phyloP scores from a whole-genome alignment of 64 coral and sea anemone species.

The Dendrophyllia cribrosa region DNA sequence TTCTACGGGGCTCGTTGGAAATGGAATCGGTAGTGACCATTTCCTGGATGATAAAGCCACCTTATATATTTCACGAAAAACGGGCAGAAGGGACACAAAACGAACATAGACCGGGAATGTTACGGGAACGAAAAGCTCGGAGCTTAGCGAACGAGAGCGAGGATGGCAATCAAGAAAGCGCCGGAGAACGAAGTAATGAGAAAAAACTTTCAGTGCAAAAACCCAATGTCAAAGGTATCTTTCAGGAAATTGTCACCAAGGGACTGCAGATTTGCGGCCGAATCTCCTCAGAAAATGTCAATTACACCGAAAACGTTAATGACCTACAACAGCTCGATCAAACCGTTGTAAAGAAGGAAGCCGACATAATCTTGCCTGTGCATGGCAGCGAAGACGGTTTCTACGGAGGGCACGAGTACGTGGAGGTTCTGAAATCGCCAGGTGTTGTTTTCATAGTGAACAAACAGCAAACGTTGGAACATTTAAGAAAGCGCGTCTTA shows the following conservation, averaged over 20 bases:
- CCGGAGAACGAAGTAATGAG: not conserved
- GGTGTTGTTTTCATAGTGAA: constrained; percentile 13
- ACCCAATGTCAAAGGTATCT: not conserved
- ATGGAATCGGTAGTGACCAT: not conserved
- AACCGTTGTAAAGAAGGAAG: not conserved
- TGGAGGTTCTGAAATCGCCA: constrained; percentile 14
- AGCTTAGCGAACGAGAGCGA: not conserved
- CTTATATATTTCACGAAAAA: no score
- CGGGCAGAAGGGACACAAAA: no score
- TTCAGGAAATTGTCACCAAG: not conserved
- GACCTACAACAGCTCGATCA: constrained; percentile 7
- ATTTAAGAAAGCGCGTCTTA: not conserved
- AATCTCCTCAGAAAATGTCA: not conserved
- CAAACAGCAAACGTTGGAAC: not conserved
- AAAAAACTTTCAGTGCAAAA: not conserved
- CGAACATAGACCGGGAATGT: no score
- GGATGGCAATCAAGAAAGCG: not conserved
- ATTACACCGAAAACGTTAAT: not conserved
- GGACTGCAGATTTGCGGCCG: not conserved
- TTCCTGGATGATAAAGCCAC: not conserved
- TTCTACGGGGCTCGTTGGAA: not conserved
- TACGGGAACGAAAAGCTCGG: no score
- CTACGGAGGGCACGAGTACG: constrained; percentile 4
- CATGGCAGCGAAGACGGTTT: not conserved
- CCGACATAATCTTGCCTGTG: not conserved